phyloP scores from a whole-genome alignment of 23 tunicate species.

The Styela plicata region DNA sequence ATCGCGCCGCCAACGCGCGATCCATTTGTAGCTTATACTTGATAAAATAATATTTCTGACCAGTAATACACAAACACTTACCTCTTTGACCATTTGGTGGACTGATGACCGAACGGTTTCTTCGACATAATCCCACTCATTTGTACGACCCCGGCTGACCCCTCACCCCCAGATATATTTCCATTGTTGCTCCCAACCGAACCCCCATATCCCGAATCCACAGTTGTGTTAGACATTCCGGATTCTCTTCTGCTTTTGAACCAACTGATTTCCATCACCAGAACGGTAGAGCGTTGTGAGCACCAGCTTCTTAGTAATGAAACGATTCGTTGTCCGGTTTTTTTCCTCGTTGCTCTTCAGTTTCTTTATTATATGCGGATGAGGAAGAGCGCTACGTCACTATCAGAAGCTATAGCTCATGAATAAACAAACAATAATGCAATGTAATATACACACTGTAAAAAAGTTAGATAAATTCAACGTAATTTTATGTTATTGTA shows the following conservation, averaged over 20 bases:
- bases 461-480: no score
- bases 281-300: not conserved
- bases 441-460: no score
- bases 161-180: not conserved
- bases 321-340: not conserved
- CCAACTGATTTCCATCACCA: slow-evolving; percentile 30
- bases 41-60: no score
- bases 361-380: not conserved
- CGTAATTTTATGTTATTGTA: no score
- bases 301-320: not conserved
- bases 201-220: slow-evolving; percentile 32
- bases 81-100: slow-evolving; percentile 62
- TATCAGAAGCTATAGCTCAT: not conserved
- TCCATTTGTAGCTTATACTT: no score
- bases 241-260: slow-evolving; percentile 28
- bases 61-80: no score
- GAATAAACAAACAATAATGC: not conserved
- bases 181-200: slow-evolving; percentile 4
- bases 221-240: slow-evolving; percentile 32
- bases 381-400: not conserved
- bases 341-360: not conserved
- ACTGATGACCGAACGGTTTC: slow-evolving; percentile 67
- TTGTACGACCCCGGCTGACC: slow-evolving; percentile 18
- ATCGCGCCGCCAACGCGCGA: no score
- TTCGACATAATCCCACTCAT: slow-evolving; percentile 48